Percentiles rank a stretch among this genome's conserved stretches.
These are phyloP conservation scores for Wiebesia pumilae DNA, from an alignment of 1,140 invertebrate species.

Conservation along the genomic window DNA sequence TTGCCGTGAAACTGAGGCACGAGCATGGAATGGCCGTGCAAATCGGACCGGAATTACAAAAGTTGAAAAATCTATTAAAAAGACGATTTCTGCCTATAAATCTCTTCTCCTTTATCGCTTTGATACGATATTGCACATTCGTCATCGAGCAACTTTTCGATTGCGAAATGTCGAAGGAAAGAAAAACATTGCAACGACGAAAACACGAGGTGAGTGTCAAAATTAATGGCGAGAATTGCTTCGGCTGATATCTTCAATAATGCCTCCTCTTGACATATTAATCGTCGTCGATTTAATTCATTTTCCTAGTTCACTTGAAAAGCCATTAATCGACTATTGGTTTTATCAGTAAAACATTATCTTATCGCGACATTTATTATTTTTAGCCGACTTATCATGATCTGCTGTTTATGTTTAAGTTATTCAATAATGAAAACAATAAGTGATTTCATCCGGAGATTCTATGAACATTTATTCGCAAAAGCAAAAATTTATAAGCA, in stretches of 20 bases:
- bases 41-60: not conserved
- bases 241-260: not conserved
- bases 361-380: slow-evolving; percentile 36
- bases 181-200: not conserved
- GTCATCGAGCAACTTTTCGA: not conserved
- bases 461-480: not conserved
- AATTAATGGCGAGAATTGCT: not conserved
- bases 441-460: not conserved
- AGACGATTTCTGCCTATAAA: not conserved
- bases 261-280: not conserved
- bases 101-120: not conserved
- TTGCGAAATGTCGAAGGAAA: not conserved
- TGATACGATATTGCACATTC: not conserved
- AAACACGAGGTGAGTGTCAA: not conserved
- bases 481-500: not conserved
- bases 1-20: not conserved
- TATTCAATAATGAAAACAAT: not conserved
- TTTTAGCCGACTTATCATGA: slow-evolving; percentile 23
- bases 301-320: not conserved
- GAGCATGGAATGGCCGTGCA: not conserved
- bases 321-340: slow-evolving; percentile 18
- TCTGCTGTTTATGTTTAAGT: slow-evolving; percentile 18
- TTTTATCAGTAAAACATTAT: slow-evolving; percentile 17
- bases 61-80: not conserved
- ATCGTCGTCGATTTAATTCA: not conserved